phyloP scores from a whole-genome alignment of 1,140 invertebrate genomes.

The Drosophila burlai region DNA sequence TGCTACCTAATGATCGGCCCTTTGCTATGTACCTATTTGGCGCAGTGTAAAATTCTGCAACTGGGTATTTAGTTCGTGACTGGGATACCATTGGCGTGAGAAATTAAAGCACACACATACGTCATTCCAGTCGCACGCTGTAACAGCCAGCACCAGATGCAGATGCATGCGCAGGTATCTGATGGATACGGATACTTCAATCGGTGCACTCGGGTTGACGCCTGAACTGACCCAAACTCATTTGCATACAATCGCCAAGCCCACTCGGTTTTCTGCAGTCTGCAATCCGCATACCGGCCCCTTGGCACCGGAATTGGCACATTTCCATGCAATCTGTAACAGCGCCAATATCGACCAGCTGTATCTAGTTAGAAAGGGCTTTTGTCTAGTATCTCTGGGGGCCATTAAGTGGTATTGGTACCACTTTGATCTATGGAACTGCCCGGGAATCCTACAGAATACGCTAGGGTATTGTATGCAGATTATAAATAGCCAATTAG shows the following conservation, averaged over 20 bases:
- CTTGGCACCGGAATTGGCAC: slow-evolving; percentile 47
- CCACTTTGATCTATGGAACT: slow-evolving; percentile 25
- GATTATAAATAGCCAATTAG: slow-evolving; percentile 29
- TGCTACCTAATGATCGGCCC: too few species aligned
- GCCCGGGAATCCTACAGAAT: slow-evolving; percentile 15
- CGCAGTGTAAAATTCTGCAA: slow-evolving; percentile 18
- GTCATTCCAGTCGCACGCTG: slow-evolving; percentile 22
- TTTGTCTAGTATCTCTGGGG: slow-evolving; percentile 10
- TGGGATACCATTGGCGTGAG: slow-evolving; percentile 47
- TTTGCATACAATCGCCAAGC: slow-evolving; percentile 71
- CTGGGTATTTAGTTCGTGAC: slow-evolving; percentile 26
- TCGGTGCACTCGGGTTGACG: slow-evolving; percentile 19
- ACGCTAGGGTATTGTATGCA: slow-evolving; percentile 37
- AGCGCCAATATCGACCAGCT: slow-evolving; percentile 3
- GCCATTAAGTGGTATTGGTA: slow-evolving; percentile 1
- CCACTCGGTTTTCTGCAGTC: slow-evolving; percentile 21
- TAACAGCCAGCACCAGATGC: slow-evolving; percentile 6
- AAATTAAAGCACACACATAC: slow-evolving; percentile 43
- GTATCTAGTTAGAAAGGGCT: slow-evolving; percentile 38
- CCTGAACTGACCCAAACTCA: slow-evolving; percentile 43
- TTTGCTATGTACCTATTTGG: not conserved
- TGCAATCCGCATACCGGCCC: slow-evolving; percentile 34
- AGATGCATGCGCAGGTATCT: slow-evolving; percentile 44
- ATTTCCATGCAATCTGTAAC: slow-evolving; percentile 40
- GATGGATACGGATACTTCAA: slow-evolving; percentile 42